phyloP scores from a whole-genome alignment of 2,113 vertebrate species.

The Saccopteryx bilineata region DNA sequence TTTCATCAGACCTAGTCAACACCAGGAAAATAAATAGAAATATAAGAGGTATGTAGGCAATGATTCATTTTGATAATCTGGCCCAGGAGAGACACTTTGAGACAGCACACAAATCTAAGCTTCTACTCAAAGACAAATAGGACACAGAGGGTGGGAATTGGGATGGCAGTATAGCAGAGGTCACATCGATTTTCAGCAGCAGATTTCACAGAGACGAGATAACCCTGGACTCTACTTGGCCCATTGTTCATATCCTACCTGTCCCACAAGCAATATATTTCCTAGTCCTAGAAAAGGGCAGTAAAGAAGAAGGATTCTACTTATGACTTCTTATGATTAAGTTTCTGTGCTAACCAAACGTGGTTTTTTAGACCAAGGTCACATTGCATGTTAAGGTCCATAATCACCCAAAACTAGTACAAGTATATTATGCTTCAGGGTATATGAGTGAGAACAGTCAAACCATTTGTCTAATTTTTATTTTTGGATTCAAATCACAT shows the following conservation, averaged over 20 bases:
- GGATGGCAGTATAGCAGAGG: conserved; percentile 93
- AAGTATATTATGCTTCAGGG: conserved; percentile 84
- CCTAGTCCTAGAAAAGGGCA: conserved; percentile 88
- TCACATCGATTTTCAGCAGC: conserved; percentile 94
- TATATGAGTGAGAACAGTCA: conserved; percentile 84
- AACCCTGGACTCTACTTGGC: conserved; percentile 92
- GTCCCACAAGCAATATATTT: conserved; percentile 92
- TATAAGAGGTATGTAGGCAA: conserved; percentile 91
- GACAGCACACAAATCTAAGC: conserved; percentile 91
- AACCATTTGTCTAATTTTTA: conserved; percentile 84
- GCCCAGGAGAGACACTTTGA: conserved; percentile 90
- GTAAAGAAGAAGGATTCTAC: conserved; percentile 91
- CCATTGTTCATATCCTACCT: conserved; percentile 94
- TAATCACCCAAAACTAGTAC: conserved; percentile 85
- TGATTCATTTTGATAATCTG: conserved; percentile 95
- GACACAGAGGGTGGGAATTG: conserved; percentile 91
- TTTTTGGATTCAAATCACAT: conserved; percentile 86
- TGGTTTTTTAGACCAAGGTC: conserved; percentile 91
- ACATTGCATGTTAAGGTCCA: conserved; percentile 89
- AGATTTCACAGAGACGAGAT: conserved; percentile 92
- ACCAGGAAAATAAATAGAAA: conserved; percentile 93
- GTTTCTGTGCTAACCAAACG: conserved; percentile 91
- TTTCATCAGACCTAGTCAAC: conserved; percentile 91
- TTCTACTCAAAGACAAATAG: conserved; percentile 93
- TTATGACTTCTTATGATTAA: conserved; percentile 92